Conservation (phyloP, 2,113 vertebrate species). For the Argyrosomus japonicus region DNA sequence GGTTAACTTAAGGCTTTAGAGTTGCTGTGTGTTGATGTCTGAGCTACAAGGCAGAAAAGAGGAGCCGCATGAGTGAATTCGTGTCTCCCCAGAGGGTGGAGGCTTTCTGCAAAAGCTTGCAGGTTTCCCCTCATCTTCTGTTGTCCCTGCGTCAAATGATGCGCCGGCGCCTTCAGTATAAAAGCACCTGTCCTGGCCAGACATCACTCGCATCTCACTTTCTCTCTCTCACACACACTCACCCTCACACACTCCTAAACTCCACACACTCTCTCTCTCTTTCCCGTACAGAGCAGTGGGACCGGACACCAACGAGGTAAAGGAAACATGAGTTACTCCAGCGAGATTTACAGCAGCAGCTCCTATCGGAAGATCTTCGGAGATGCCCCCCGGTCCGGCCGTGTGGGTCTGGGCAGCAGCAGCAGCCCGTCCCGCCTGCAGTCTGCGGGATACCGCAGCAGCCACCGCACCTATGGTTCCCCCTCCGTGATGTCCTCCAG, state of each 20-base stretch:
- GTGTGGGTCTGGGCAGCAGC: constrained; percentile 70
- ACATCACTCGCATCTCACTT: constrained; percentile 79
- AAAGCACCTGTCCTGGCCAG: constrained; percentile 74
- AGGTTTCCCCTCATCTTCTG: constrained; percentile 76
- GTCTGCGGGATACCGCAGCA: constrained; percentile 76
- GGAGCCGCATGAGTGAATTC: constrained; percentile 70
- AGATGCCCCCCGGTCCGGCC: constrained; percentile 80
- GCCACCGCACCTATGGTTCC: constrained; percentile 74
- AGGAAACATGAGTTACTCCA: constrained; percentile 83
- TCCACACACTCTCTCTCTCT: constrained; percentile 49
- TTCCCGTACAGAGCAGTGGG: constrained; percentile 43
- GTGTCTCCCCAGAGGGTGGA: constrained; percentile 67
- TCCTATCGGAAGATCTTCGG: constrained; percentile 86
- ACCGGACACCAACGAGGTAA: constrained; percentile 12
- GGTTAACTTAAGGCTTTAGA: neutral
- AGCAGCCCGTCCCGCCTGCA: constrained; percentile 80
- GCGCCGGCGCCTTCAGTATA: constrained; percentile 77
- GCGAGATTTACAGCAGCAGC: constrained; percentile 82
- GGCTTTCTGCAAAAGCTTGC: constrained; percentile 79
- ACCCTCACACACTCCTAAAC: constrained; percentile 63
- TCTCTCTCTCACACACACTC: constrained; percentile 57
- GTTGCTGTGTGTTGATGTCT: constrained; percentile 22
- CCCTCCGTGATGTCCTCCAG: constrained; percentile 67
- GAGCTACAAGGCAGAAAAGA: constrained; percentile 28
- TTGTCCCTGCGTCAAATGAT: constrained; percentile 83